Evolutionary conservation across 2,113 vertebrate genomes (phyloP), one percentile per base, ranked within the genome.

Genomic region (Mastomys natalensis): DNA sequence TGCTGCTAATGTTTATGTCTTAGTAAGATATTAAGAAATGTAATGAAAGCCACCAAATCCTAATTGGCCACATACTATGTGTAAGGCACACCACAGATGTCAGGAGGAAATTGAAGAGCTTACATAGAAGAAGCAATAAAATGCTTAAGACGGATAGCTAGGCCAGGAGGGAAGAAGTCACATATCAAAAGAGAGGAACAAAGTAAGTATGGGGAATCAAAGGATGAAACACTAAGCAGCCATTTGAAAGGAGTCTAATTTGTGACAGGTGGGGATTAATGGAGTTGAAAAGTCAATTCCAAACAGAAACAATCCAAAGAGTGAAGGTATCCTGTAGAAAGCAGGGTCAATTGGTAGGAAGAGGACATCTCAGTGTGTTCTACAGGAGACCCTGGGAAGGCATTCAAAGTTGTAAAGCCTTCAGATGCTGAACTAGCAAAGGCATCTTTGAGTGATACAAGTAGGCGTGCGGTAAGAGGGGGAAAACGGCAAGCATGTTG

Each of bases 191-290:
- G 48, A 66, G 9, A 80, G 31, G 43, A 90, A 94, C 53, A 90
- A 87, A 96, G 84, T 89, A 77, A 94, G 90, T 55, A 60, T 7
- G 11, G 43, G 43, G 31, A 88, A 93, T 95, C 77, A 95, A 97
- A 95, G 81, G 6, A 68, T 4, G 7, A 60, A 74, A 7, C 58
- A 31, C 37, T 43, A 82, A n/a, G 70, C 53, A 91, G 66, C 45
- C 53, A 88, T 89, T 43, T 91, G 88, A 85, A 86, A 68, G 80
- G 70, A 90, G 58, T 51, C 58, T 74, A 81, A 95, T 70, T 82
- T 72, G 60, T 95, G 94, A 89, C 88, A 91, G 82, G 81, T 13
- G 7, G 40, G 62, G 77, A 64, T 62, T 45, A 87, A 45, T 22
- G 26, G 17, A 48, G 73, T 26, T 78, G 45, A 68, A 90, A 93